Base-by-base conservation (phyloP, 2,113 vertebrate genomes). In the Jacana jacana region DNA sequence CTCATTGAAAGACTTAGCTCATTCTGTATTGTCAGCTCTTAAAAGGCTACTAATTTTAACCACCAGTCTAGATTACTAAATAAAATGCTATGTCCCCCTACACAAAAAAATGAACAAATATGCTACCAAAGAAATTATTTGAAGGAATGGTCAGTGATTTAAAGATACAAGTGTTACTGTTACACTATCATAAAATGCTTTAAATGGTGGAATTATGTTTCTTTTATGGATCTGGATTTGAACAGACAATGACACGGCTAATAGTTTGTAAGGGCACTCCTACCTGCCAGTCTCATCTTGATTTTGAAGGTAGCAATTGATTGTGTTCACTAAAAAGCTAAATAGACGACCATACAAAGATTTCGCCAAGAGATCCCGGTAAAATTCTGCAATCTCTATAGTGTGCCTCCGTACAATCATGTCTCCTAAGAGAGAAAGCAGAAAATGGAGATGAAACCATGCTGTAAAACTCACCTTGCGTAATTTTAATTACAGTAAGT, bases 321-420 rank as follows among this genome's bases (percentile, higher is more conserved):
- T 96, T n/a, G 96, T 95, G 92, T 99, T 99, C 94, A 99, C 98
- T 95, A 99, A 93, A 97, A 99, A 98, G 97, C 99, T 98, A 95
- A 99, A 99, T 86, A 99, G 98, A 78, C 99, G 99, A 52, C 98
- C 97, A 6, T 99, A 99, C 1, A 99, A 96, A 44, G 99, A 97
- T 97, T 99, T 99, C 80, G 99, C 98, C 63, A 99, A 95, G 69
- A 99, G 98, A 91, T 99, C 99, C 52, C 99, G 98, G 97, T 98
- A 98, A 92, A 99, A 98, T 69, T 98, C 98, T 52, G 99, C 99
- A 89, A 98, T 98, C 81, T 98, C 98, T 72, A 98, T 95, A 2
- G 98, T 98, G 82, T 99, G 98, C 42, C 98, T 98, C 14, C 98
- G 98, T 39, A 98, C 98, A 84, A 99, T 98, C 86, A 98, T 93